Conservation (phyloP, 2,113 vertebrate genomes). For the Felis catus region F.catus_Fca126_mat1.0 CM031411.1:127545001-127545500, state of each 20-base stretch:
- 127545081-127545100: neutral
- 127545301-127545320: neutral
- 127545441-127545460: neutral
- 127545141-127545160: constrained; percentile 31
- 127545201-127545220: neutral
- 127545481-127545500: neutral
- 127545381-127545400: neutral
- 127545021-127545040: neutral
- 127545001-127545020: constrained; percentile 8
- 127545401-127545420: neutral
- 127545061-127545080: constrained; percentile 32
- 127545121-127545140: constrained; percentile 7
- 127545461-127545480: neutral
- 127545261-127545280: neutral
- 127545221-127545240: neutral
- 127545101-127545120: constrained; percentile 7
- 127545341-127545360: neutral
- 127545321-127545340: neutral
- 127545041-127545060: neutral
- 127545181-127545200: neutral
- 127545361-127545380: neutral
- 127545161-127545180: neutral
- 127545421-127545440: neutral
- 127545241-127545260: neutral
- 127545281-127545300: neutral